phyloP scores from a whole-genome alignment of 1,140 invertebrate genomes.

The Solen grandis region DNA sequence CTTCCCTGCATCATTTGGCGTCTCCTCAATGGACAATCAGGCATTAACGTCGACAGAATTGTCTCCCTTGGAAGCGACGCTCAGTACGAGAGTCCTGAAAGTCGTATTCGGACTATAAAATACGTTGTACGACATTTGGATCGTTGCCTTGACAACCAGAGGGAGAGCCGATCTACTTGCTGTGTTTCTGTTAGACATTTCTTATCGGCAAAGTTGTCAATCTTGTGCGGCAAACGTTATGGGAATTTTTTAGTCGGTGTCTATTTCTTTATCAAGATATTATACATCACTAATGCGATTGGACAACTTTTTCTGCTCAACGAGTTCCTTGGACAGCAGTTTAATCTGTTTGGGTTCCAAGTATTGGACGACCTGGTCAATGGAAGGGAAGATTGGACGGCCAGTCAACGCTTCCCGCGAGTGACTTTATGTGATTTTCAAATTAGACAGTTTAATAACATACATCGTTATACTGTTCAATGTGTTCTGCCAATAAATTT shows the following conservation, averaged over 20 bases:
- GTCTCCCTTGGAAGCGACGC: constrained; percentile 73
- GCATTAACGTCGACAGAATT: constrained; percentile 80
- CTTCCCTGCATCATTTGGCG: constrained; percentile 84
- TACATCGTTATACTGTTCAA: constrained; percentile 83
- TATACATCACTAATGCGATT: constrained; percentile 83
- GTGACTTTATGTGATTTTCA: constrained; percentile 84
- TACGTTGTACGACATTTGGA: constrained; percentile 80
- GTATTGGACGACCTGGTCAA: constrained; percentile 81
- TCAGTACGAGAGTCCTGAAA: constrained; percentile 77
- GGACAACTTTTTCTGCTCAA: constrained; percentile 83
- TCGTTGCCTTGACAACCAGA: constrained; percentile 78
- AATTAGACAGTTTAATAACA: constrained; percentile 81
- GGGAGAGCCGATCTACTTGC: constrained; percentile 75
- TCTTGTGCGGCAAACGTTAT: constrained; percentile 81
- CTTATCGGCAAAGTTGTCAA: constrained; percentile 75
- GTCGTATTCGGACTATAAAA: constrained; percentile 77
- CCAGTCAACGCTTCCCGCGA: constrained; percentile 81
- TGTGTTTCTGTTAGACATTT: constrained; percentile 77
- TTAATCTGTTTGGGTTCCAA: constrained; percentile 82
- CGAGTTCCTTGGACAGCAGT: constrained; percentile 82
- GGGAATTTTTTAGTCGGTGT: constrained; percentile 82
- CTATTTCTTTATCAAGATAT: constrained; percentile 82
- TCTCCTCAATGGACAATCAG: constrained; percentile 81
- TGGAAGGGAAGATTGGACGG: constrained; percentile 80
- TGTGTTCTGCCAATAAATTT: constrained; percentile 84